Percentiles rank a stretch among this genome's conserved stretches.
Conservation (phyloP, 2,888 invertebrate species). For the Mantis religiosa region DNA sequence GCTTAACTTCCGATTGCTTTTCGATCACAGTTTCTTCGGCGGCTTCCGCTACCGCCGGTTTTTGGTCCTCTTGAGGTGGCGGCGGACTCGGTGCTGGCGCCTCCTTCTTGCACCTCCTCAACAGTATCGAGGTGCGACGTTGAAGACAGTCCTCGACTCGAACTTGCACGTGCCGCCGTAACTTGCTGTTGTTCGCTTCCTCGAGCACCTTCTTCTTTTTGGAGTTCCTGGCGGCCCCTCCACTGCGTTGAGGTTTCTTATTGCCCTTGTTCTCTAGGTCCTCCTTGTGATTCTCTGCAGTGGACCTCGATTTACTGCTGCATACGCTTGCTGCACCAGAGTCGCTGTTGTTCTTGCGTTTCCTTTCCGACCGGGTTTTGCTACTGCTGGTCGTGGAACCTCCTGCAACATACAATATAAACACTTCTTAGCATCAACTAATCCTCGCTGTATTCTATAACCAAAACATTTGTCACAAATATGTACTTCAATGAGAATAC, state of each 20-base stretch:
- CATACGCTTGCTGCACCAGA: slow-evolving; percentile 30
- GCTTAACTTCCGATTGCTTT: background rate
- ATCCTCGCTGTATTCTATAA: too few relatives aligned
- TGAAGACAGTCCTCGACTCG: slow-evolving; percentile 46
- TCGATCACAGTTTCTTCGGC: background rate
- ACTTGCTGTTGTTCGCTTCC: slow-evolving; percentile 46
- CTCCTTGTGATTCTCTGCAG: slow-evolving; percentile 28
- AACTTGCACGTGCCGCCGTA: slow-evolving; percentile 43
- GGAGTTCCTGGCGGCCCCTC: slow-evolving; percentile 12
- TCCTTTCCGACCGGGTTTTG: background rate
- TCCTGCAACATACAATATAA: background rate
- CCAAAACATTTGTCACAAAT: too few relatives aligned
- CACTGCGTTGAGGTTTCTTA: slow-evolving; percentile 28
- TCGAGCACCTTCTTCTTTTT: slow-evolving; percentile 45
- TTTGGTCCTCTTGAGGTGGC: background rate
- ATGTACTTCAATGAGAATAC: too few relatives aligned
- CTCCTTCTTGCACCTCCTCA: slow-evolving; percentile 9
- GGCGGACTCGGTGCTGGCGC: background rate
- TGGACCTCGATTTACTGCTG: slow-evolving; percentile 34
- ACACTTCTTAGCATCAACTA: background rate
- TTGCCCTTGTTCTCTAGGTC: slow-evolving; percentile 35
- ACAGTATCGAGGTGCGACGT: slow-evolving; percentile 12
- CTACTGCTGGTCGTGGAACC: background rate
- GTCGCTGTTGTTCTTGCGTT: slow-evolving; percentile 32
- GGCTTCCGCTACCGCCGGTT: background rate